Evolutionary conservation across 2,113 vertebrate genomes (phyloP).

Genomic region (Donacobius atricapilla): DNA sequence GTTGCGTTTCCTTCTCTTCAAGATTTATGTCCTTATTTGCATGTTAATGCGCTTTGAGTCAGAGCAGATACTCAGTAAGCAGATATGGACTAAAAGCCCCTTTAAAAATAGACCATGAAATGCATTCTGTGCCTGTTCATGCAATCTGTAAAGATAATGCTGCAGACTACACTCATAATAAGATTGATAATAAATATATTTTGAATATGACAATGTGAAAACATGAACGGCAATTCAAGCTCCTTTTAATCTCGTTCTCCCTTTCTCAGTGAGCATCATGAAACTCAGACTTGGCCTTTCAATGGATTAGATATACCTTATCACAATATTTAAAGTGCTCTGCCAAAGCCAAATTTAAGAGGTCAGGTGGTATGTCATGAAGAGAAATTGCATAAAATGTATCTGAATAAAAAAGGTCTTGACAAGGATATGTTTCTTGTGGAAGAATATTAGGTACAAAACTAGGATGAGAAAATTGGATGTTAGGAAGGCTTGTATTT

Average conservation of each 20-base stretch:
- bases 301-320: neutral
- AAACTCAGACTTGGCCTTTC: neutral
- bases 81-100: neutral
- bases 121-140: neutral
- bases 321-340: conserved; percentile 38
- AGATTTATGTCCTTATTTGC: conserved; percentile 38
- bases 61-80: neutral
- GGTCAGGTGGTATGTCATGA: neutral
- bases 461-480: neutral
- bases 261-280: conserved; percentile 1
- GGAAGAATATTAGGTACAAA: neutral
- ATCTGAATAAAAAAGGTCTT: conserved; percentile 3
- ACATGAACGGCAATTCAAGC: neutral
- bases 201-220: neutral
- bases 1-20: neutral
- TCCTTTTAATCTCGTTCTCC: neutral
- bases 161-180: neutral
- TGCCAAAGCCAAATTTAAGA: conserved; percentile 21
- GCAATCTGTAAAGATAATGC: neutral
- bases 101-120: conserved; percentile 9
- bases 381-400: neutral
- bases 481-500: neutral
- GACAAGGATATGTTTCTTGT: neutral
- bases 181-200: neutral
- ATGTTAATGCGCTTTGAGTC: neutral